Evolutionary conservation across 2,797 vertebrate species (phyloP), one percentile per base, ranked within the genome.

Genomic region (Cirrhinus mrigala): DNA sequence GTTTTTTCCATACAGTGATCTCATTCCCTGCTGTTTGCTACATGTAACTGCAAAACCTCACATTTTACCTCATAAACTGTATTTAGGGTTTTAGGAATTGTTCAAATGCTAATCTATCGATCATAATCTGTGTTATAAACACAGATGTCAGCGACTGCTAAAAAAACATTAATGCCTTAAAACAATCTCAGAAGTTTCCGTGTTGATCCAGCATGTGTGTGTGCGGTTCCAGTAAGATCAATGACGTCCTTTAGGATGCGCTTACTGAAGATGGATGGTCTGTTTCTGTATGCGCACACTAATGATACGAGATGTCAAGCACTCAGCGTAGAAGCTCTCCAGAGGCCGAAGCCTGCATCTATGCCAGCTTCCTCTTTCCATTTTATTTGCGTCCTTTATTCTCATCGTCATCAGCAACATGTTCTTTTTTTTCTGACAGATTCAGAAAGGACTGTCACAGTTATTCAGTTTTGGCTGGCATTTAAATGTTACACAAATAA

Each of bases 281-380:
- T 79, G 87, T 90, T 90, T 90, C 79, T 87, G 62, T 71, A 79
- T 68, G 52, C 89, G 27, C 89, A 91, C 87, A 86, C 91, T 92
- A 91, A 91, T 92, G 93, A 93, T 92, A 91, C 86, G 89, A 93
- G 92, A 90, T 92, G 93, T 94, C 92, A 93, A 91, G 88, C 87
- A 82, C 88, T 93, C 89, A 90, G 90, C 87, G 87, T 90, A 90
- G 88, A 89, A 86, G 18, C 70, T 79, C 66, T 75, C 48, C 8
- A 84, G 75, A 75, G 85, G 14, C n/a, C 52, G 37, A 60, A 6
- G 22, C 48, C 27, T 37, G 27, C 50, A 52, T 76, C 46, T 22
- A 50, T 82, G 29, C 29, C 71, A 56, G 60, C 69, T 18, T 64
- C n/a, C 11, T 68, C 66, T 82, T 74, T 18, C 33, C 81, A 24